A percentile compares a stretch with the other conserved stretches of the same genome.
These are phyloP conservation scores for Borostomias antarcticus DNA, from an alignment of 2,797 vertebrate species.

Conservation along the genomic window DNA sequence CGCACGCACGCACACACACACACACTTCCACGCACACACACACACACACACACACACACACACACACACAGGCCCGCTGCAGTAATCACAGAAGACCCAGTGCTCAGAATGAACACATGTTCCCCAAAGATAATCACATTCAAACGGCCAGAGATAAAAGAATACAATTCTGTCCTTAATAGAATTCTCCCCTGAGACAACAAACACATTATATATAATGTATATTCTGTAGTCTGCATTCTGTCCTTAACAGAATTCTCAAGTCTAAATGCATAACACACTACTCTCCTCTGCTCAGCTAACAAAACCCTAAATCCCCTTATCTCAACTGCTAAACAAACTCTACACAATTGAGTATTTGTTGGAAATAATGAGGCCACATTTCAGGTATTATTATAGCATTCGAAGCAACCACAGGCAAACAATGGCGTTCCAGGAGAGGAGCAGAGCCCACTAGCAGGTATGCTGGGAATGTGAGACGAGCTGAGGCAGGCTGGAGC, in stretches of 20 bases:
- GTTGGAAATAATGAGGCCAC: too few relatives aligned
- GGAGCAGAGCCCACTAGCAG: slow-evolving; percentile 16
- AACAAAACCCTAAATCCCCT: background rate
- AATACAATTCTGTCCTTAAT: slow-evolving; percentile 3
- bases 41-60: slow-evolving; percentile 1
- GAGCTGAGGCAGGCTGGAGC: slow-evolving; percentile 10
- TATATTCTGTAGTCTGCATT: too few relatives aligned
- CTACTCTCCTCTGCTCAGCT: background rate
- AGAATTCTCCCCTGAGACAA: too few relatives aligned
- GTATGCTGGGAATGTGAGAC: slow-evolving; percentile 37
- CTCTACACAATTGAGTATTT: too few relatives aligned
- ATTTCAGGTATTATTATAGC: too few relatives aligned
- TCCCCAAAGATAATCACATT: slow-evolving; percentile 4
- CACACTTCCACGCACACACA: background rate
- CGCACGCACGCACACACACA: background rate
- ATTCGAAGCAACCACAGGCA: background rate
- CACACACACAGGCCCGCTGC: background rate
- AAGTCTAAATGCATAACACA: background rate
- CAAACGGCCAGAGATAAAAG: background rate
- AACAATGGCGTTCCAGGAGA: background rate
- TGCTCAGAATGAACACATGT: slow-evolving; percentile 1
- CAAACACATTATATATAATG: too few relatives aligned
- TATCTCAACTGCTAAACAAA: background rate
- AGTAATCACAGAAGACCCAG: background rate
- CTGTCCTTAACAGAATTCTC: background rate